A percentile compares a stretch with the other conserved stretches of the same genome.
These are phyloP conservation scores for Schizotus pectinicornis DNA, from an alignment of 2,888 invertebrate genomes.

Conservation along the genomic window DNA sequence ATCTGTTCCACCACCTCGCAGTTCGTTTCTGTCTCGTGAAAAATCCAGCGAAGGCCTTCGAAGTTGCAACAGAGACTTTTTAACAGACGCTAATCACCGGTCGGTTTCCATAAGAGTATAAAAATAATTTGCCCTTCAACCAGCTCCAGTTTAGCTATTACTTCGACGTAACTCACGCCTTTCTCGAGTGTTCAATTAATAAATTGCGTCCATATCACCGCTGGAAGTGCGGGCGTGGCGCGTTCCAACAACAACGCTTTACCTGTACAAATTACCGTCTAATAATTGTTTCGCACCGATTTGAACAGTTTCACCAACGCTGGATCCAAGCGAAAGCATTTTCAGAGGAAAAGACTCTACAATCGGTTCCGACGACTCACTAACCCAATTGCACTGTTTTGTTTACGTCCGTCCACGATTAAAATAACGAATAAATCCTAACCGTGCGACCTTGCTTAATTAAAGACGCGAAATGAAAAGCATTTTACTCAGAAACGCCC, in stretches of 20 bases:
- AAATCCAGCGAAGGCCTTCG: too few relatives aligned
- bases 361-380: background rate
- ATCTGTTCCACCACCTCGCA: too few relatives aligned
- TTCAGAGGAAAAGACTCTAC: background rate
- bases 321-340: conserved; percentile 5
- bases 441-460: conserved; percentile 32
- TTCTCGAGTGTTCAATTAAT: conserved; percentile 9
- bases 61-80: too few relatives aligned
- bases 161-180: conserved; percentile 12
- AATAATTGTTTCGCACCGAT: background rate
- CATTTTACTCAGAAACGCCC: conserved; percentile 13
- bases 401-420: conserved; percentile 18
- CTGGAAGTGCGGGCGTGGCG: conserved; percentile 9
- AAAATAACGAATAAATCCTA: conserved; percentile 14
- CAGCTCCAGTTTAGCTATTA: conserved; percentile 14
- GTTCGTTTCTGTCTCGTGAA: too few relatives aligned
- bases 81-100: too few relatives aligned
- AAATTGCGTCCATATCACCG: conserved; percentile 10
- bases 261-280: conserved; percentile 1
- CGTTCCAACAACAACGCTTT: background rate
- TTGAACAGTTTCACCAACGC: conserved; percentile 7
- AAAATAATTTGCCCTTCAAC: conserved; percentile 23
- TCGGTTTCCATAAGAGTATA: background rate
- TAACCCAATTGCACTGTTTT: conserved; percentile 22
- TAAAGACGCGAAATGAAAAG: conserved; percentile 1